phyloP scores from a whole-genome alignment of 2,113 vertebrate species.

The Pelecanus crispus region DNA sequence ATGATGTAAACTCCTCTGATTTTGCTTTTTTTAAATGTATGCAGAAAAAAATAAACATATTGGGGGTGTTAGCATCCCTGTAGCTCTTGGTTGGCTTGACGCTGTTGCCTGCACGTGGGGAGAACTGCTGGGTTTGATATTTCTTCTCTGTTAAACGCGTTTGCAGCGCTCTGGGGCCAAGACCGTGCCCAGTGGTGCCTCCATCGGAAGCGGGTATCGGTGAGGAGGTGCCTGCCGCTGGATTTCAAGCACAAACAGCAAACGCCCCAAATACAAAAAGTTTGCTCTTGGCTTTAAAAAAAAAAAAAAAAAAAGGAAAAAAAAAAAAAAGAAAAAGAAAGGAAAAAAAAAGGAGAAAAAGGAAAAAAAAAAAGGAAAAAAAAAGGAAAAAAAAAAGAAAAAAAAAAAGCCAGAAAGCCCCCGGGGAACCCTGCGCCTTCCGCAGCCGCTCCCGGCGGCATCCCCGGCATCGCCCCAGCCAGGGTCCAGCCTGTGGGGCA shows the following conservation, averaged over 20 bases:
- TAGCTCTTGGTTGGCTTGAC: not conserved
- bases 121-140: not conserved
- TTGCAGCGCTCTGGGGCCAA: not conserved
- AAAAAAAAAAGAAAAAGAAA: no score
- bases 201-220: rapidly evolving
- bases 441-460: not conserved
- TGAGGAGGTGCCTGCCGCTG: not conserved
- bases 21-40: not conserved
- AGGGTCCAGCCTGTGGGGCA: not conserved
- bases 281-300: not conserved
- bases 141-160: not conserved
- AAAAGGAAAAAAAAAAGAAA: not conserved
- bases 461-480: not conserved
- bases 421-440: not conserved
- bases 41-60: not conserved
- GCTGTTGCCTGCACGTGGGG: not conserved
- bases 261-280: not conserved
- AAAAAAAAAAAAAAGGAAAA: not conserved
- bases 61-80: not conserved
- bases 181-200: rapidly evolving
- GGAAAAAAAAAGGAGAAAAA: not conserved
- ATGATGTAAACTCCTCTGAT: rapidly evolving
- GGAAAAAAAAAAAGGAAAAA: not conserved
- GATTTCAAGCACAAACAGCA: not conserved
- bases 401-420: not conserved